Base-by-base conservation (phyloP, 2,797 vertebrate species). In the Danio aesculapii region DNA sequence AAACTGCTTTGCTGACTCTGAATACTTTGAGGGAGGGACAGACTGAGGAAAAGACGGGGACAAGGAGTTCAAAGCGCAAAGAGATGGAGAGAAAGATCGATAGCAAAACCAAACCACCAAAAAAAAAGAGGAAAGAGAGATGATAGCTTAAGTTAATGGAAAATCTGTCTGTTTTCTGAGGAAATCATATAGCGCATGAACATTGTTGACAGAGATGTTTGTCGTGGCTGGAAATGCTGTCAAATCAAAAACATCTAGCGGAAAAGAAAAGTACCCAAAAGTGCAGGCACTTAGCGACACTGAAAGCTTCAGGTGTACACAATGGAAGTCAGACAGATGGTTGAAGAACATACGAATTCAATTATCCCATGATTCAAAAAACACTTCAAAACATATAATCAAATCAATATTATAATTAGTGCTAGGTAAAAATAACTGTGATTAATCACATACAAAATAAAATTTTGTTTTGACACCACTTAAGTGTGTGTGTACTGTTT, bases 11-110 rank as follows among this genome's bases (percentile, higher is more conserved):
- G 50, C 68, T 72, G 43, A 68, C 57, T 75, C 44, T 68, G n/a
- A 69, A 49, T 21, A 63, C 14, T 82, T 3, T 57, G 19, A 73
- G 14, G 61, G 57, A 83, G 64, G 58, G 52, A 66, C 21, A 81
- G 43, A 43, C 6, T 6, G n/a, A 50, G 10, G 39, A 52, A 19
- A 21, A 41, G 21, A 55, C 11, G 12, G 41, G 39, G 49, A 39
- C 19, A 19, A 21, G 43, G 41, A 66, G 47, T 62, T 30, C 19
- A 39, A 57, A 69, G 62, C 3, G 10, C 21, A 21, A 19, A 21
- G 39, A 81, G 61, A 69, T 14, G 43, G 66, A 63, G 30, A 30
- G 30, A 52, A 41, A 53, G 39, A 53, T 49, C 16, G 44, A 68
- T 77, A 68, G 50, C 17, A 0, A 64, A 63, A 63, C 7, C 19